Evolutionary conservation across 2,888 invertebrate species (phyloP), one percentile per base, ranked within the genome.

Genomic region (Pseudococcus viburni): DNA sequence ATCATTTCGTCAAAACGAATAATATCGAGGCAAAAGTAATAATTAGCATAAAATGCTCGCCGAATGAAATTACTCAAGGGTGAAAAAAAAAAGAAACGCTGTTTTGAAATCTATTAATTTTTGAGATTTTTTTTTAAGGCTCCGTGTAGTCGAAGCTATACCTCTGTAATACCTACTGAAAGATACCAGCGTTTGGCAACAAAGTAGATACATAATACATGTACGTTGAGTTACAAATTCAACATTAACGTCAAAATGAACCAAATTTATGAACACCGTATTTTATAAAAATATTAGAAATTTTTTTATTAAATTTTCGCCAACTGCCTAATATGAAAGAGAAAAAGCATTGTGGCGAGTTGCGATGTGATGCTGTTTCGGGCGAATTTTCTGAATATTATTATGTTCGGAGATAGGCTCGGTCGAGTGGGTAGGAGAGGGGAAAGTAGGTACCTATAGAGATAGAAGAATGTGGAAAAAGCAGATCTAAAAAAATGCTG

Each of bases 251-350:
- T 73, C 68, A 73, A 22, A 33, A 73, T 73, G 26, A 73, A 73
- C 12, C 12, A 73, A 73, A 73, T 73, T 73, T 73, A 73, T 73
- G 68, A 73, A 33, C 33, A 73, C 33, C 15, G 2, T 33, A 33
- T 73, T 73, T 73, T 33, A 73, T 73, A 73, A 73, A 73, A 26
- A 73, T 33, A 33, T 73, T 33, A 33, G 15, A 73, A 73, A 73
- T 26, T 64, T 64, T 64, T 19, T 64, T 73, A 73, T 33, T 73
- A 73, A 73, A 73, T 73, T 73, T 73, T 73, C 26, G 12, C 12
- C 68, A 33, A 33, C 68, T 19, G 19, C 19, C 59, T 59, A 19
- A 59, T 59, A 59, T 59, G 11, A 59, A n/a, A 59, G n/a, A n/a
- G n/a, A 33, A 33, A 33, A 59, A 59, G 7, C 7, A 19, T 19